Base-by-base conservation (phyloP, 2,888 invertebrate genomes). In the Schrankia costaestrigalis region DNA sequence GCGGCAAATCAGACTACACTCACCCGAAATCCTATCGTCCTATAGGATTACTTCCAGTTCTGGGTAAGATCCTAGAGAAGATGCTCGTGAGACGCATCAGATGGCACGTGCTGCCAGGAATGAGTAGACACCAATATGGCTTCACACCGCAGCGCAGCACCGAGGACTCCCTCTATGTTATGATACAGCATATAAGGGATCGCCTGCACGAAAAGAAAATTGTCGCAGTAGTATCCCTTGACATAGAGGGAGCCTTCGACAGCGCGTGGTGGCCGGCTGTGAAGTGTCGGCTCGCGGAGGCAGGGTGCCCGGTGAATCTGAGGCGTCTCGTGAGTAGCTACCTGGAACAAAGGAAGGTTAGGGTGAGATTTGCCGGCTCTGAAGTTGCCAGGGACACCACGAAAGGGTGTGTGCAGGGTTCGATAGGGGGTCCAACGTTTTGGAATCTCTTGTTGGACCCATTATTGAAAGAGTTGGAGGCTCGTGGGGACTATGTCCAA, bases 221-320 rank as follows among this genome's bases (percentile, higher is more conserved):
- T 1, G 6, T 29, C 8, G 9, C 9, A 3, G 6, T 29, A 6
- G 12, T 29, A 8, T 29, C 29, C 1, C 24, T 46, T 8, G 50
- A 50, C 21, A 46, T 46, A 11, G 41, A 50, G 27, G 50, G 46
- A 1, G 46, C 50, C n/a, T 50, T 46, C 15, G 45, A 43, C 14
- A 42, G 32, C 26, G 40, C 47, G 0, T 48, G 44, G 45, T 52
- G 51, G 51, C 47, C 52, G 0, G 34, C 33, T 0, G 33, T 46
- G 1, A 31, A 10, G 7, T 11, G 6, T 3, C 4, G 25, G 7
- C 7, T 25, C 1, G 4, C 5, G 8, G 25, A 25, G 8, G 25
- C 5, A 8, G 6, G 6, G 1, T 25, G 12, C 13, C 15, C 26
- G 1, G 26, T n/a, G 8, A 14, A 14, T 1, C 4, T 26, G 3